These are phyloP conservation scores for Choreutis nemorana DNA, from an alignment of 2,888 invertebrate species.

Conservation along the genomic window DNA sequence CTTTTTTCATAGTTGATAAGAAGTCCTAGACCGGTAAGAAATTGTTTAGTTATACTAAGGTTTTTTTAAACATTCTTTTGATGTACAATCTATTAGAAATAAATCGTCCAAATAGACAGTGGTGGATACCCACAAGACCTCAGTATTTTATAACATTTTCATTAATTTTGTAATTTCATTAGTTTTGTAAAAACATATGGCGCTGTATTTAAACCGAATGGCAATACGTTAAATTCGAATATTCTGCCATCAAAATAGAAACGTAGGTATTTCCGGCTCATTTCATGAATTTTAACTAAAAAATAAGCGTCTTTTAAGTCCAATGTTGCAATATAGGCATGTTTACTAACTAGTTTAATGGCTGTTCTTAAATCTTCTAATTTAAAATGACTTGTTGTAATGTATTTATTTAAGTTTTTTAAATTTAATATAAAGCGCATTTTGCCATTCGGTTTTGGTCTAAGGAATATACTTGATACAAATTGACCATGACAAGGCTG, in stretches of 20 bases:
- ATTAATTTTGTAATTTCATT: constrained; percentile 6
- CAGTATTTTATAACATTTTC: constrained; percentile 4
- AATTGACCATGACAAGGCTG: constrained; percentile 6
- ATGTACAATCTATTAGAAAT: constrained; percentile 3
- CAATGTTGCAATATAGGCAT: background rate
- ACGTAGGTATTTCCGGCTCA: constrained; percentile 5
- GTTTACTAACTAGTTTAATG: background rate
- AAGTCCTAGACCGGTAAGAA: constrained; percentile 9
- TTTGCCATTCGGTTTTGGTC: constrained; percentile 1
- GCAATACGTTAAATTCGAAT: constrained; percentile 6
- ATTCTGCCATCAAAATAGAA: constrained; percentile 4
- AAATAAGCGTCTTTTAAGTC: background rate
- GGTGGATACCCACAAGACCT: constrained; percentile 6
- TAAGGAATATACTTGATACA: constrained; percentile 7
- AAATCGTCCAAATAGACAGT: constrained; percentile 12
- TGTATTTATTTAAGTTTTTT: constrained; percentile 7
- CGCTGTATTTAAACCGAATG: constrained; percentile 3
- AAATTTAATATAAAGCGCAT: constrained; percentile 7
- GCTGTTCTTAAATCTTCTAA: constrained; percentile 4
- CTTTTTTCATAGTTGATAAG: constrained; percentile 13
- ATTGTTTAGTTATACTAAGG: constrained; percentile 1
- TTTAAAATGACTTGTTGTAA: constrained; percentile 10
- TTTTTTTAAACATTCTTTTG: constrained; percentile 2
- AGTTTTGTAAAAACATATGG: constrained; percentile 8
- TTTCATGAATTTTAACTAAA: constrained; percentile 4